Evolutionary conservation across 2,888 invertebrate species (phyloP).

Genomic region (Halictus ligatus): DNA sequence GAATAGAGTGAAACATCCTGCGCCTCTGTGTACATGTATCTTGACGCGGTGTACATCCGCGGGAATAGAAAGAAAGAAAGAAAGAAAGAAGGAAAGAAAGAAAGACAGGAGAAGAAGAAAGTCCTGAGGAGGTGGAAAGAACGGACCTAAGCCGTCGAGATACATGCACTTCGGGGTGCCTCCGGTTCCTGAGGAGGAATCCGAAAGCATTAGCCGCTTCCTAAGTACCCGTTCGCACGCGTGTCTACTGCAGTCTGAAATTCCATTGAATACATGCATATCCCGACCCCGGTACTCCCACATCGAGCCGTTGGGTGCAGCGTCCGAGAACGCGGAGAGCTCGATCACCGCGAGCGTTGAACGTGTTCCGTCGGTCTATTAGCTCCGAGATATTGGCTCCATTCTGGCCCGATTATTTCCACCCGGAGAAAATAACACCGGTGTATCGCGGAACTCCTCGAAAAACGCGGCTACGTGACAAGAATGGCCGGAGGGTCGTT

Average conservation of each 20-base stretch:
- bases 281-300: conserved; percentile 10
- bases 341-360: conserved; percentile 12
- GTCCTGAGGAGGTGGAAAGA: conserved; percentile 15
- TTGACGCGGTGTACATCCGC: conserved; percentile 26
- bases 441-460: conserved; percentile 2
- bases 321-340: neutral
- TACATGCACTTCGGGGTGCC: conserved; percentile 50
- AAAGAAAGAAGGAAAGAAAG: neutral
- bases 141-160: conserved; percentile 54
- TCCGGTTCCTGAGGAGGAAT: conserved; percentile 53
- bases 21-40: conserved; percentile 30
- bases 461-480: conserved; percentile 25
- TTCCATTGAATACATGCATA: conserved; percentile 14
- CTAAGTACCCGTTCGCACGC: conserved; percentile 58
- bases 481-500: conserved; percentile 26
- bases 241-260: conserved; percentile 28
- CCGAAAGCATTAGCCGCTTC: conserved; percentile 64
- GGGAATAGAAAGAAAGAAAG: conserved; percentile 26
- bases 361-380: neutral
- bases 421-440: neutral
- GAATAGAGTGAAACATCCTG: conserved; percentile 42
- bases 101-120: conserved; percentile 6
- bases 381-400: conserved; percentile 14
- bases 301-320: neutral
- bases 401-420: conserved; percentile 1